Evolutionary conservation across 1,140 invertebrate genomes (phyloP), one percentile per base, ranked within the genome.

Genomic region (Orussus abietinus): DNA sequence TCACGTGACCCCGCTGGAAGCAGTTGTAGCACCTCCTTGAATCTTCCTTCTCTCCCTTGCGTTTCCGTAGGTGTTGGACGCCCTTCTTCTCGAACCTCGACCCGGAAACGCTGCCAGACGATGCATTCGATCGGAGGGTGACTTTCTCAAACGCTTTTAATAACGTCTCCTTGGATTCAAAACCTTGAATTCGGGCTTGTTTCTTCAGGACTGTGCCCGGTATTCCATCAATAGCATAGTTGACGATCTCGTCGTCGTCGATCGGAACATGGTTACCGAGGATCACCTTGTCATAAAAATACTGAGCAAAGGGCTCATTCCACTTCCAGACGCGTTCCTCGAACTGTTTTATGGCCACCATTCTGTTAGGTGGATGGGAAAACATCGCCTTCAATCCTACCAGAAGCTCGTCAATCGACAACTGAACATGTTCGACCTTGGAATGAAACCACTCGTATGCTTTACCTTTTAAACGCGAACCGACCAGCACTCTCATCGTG

Each of bases 21-120:
- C 49, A 57, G 31, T 46, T 49, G 25, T 22, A 53, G 46, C 45
- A 55, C 21, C 35, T 26, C 12, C 11, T 38, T 11, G 19, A 3
- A 7, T 9, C 4, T 5, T 6, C 34, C n/a, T 25, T 25, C n/a
- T 25, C 22, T 25, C 22, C 6, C 22, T 25, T 25, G 22, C n/a
- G 6, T 25, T n/a, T 7, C 6, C n/a, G 6, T 25, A 7, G n/a
- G 6, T n/a, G 22, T n/a, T 25, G 6, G 22, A 7, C n/a, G n/a
- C 6, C n/a, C n/a, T 25, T 6, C n/a, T 25, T 7, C 22, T 25
- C 22, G 6, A 7, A 25, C 22, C n/a, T n/a, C 22, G 6, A 25
- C 22, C 22, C 6, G 6, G 6, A n/a, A 6, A 7, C 22, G 22
- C 22, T 25, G 22, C n/a, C 22, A 7, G 6, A 25, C 22, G 6